Base-by-base conservation (phyloP, 2,113 vertebrate species). In the Paratilapia polleni region DNA sequence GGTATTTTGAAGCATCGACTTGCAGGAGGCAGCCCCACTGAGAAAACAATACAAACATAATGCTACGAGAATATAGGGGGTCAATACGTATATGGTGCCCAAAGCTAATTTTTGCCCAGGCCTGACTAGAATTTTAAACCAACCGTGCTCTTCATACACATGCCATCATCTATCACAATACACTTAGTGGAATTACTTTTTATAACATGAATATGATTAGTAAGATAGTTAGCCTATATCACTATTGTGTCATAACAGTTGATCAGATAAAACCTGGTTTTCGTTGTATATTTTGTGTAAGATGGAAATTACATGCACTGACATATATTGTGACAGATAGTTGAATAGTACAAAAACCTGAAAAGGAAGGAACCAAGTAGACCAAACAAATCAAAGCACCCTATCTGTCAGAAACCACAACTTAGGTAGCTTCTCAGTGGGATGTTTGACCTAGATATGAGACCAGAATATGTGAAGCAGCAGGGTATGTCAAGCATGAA, bases 391-490 rank as follows among this genome's bases (percentile, higher is more conserved):
- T 91, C 60, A 84, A 86, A 89, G 70, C 43, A 6, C n/a, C 20
- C 8, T 68, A 52, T 77, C 41, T 47, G 68, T 64, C 24, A 26
- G 34, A 87, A 89, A 77, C 85, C 62, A 76, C 52, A 76, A 64
- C 47, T 81, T 91, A 47, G 62, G 47, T 24, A 80, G 80, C 58
- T 82, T 84, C 81, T 82, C 89, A 75, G 77, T 60, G 86, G 86
- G 74, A 77, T 82, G 47, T 82, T 85, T 87, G 85, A 92, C 85
- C 89, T 77, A 92, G 78, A 89, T 85, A 84, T 74, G 66, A 52
- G 60, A 85, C 59, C 43, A 64, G 60, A 87, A 61, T 54, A 76
- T 82, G 43, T 83, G 58, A 83, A 66, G 82, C 87, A 85, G 52
- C 76, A 75, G 63, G 62, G 68, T 59, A 34, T 56, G 63, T 81